Evolutionary conservation across 2,113 vertebrate genomes (phyloP).

Genomic region (Eulemur rufifrons): DNA sequence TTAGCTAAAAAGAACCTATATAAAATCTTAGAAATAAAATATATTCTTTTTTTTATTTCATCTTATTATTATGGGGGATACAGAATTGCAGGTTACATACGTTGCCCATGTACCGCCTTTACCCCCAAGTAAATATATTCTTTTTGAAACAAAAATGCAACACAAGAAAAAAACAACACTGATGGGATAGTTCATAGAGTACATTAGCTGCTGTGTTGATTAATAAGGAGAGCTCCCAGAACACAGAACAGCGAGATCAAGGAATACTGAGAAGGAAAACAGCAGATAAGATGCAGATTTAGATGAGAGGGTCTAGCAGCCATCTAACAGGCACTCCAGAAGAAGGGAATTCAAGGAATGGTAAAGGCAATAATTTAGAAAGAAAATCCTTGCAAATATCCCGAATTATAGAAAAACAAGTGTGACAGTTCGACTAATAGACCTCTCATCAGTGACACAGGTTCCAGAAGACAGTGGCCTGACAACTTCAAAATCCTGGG

Average conservation of each 20-base stretch:
- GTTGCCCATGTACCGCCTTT: too few relatives aligned
- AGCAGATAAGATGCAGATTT: neutral
- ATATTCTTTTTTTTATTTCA: neutral
- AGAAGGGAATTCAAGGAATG: neutral
- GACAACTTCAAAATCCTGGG: neutral
- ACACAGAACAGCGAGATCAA: neutral
- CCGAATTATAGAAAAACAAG: neutral
- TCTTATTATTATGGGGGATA: too few relatives aligned
- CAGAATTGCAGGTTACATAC: too few relatives aligned
- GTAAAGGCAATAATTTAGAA: neutral
- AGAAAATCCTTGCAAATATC: neutral
- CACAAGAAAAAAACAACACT: neutral
- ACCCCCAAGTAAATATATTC: neutral
- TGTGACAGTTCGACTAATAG: neutral
- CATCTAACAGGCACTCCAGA: neutral
- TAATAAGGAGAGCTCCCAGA: neutral
- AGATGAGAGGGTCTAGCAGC: neutral
- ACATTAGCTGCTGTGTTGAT: neutral
- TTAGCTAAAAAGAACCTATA: neutral
- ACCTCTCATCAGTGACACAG: neutral
- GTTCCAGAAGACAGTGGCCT: neutral
- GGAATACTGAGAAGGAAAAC: neutral
- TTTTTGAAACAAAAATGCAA: neutral
- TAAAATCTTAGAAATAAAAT: neutral
- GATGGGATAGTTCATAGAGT: neutral